These are phyloP conservation scores for Acrossocheilus wenchowensis DNA, from an alignment of 2,797 vertebrate genomes.

Conservation along the genomic window DNA sequence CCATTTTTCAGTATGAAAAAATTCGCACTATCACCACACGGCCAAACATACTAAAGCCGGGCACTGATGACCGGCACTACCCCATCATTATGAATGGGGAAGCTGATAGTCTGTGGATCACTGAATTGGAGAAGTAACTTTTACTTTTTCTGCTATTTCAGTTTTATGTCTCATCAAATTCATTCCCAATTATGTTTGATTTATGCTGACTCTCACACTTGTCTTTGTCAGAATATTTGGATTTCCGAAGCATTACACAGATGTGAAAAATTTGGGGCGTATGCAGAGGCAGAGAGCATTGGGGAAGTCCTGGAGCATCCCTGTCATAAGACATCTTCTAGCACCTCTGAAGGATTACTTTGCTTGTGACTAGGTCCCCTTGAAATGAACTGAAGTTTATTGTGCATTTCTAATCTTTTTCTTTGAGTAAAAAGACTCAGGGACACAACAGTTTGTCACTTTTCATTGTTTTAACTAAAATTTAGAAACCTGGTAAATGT, in stretches of 20 bases:
- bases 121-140: constrained; percentile 77
- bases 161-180: not conserved
- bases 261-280: constrained; percentile 83
- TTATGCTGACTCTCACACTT: not conserved
- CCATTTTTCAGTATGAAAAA: constrained; percentile 70
- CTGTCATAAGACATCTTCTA: constrained; percentile 91
- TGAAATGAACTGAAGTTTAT: constrained; percentile 2
- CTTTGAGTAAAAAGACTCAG: constrained; percentile 18
- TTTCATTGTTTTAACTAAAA: not conserved
- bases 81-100: constrained; percentile 72
- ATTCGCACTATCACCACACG: constrained; percentile 81
- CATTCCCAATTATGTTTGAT: not conserved
- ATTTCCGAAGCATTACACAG: constrained; percentile 93
- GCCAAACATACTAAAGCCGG: constrained; percentile 77
- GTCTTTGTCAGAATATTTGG: constrained; percentile 85
- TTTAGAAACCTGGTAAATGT: not conserved
- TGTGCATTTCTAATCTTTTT: not conserved
- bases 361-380: constrained; percentile 81
- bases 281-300: constrained; percentile 89
- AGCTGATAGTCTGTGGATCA: constrained; percentile 80
- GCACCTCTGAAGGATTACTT: constrained; percentile 95
- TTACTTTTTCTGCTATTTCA: not conserved
- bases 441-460: not conserved
- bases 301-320: constrained; percentile 91
- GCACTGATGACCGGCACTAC: constrained; percentile 59